Base-by-base conservation (phyloP, 2,888 invertebrate species). In the Nomada ruficornis region DNA sequence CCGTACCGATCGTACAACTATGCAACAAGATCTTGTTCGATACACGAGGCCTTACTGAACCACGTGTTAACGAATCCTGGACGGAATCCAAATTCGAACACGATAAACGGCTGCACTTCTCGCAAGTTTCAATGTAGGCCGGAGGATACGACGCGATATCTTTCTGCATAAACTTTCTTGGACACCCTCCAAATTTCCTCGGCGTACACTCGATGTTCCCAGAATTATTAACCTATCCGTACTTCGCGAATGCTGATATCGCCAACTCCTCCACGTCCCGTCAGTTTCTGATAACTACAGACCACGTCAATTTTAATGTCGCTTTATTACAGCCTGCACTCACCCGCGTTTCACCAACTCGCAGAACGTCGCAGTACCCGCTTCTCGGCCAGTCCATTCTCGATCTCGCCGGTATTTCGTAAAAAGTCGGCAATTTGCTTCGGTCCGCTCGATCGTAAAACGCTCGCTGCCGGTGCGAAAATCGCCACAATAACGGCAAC, bases 401-500 rank as follows among this genome's bases (percentile, higher is more conserved):
- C 80, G 52, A 73, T 79, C 78, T 73, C 67, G 55, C 13, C 20
- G 23, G 57, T 47, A 71, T 80, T 75, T 80, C 57, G 69, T 57
- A 57, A 75, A 68, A 80, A 86, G 42, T 77, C 65, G 54, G 52
- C 74, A 65, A 82, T 84, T 84, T 80, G 80, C 78, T 80, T 74
- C 42, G 57, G 29, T 54, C 62, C 55, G 70, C 78, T 76, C 71
- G 74, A 47, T 85, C 77, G 76, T 73, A 55, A 80, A 82, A 80
- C 65, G 73, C 59, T 77, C 70, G 62, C 68, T 55, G 54, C 70
- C 77, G 78, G 65, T 65, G 60, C 59, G 83, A 83, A 69, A 83
- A 79, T 83, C 83, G 75, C 72, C 76, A 77, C 63, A 85, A 85
- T 85, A 85, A 83, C 71, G 85, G 77, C 79, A 78, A 79, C 79